Evolutionary conservation across 2,113 vertebrate genomes (phyloP).

Genomic region (Geothlypis trichas): DNA sequence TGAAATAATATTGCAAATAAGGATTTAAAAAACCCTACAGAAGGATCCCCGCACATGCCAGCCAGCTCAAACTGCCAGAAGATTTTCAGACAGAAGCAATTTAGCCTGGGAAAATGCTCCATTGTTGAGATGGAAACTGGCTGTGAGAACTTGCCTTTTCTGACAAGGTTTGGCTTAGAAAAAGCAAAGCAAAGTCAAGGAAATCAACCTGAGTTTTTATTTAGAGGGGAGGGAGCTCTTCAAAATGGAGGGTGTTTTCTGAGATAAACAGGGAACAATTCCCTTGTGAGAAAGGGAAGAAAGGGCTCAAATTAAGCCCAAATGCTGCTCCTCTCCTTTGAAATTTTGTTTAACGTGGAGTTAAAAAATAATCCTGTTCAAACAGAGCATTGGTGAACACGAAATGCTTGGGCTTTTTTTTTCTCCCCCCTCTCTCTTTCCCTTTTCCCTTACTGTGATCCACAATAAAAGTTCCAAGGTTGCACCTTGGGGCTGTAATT

Average conservation of each 20-base stretch:
- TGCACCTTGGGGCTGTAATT: neutral
- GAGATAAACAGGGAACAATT: constrained; percentile 11
- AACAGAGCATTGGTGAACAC: neutral
- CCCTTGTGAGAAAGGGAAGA: neutral
- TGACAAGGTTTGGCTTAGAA: neutral
- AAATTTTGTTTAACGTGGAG: constrained; percentile 26
- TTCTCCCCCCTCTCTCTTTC: rapidly evolving
- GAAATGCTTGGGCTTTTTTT: neutral
- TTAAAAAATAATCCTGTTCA: constrained; percentile 63
- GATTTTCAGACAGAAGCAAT: constrained; percentile 31
- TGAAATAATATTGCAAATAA: constrained; percentile 56
- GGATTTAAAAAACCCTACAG: constrained; percentile 39
- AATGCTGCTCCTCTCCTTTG: neutral
- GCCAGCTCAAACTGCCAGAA: constrained; percentile 34
- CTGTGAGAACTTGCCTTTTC: constrained; percentile 19
- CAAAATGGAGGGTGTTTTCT: constrained; percentile 25
- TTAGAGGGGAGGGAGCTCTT: neutral
- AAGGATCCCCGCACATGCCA: constrained; percentile 36
- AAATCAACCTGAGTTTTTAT: constrained; percentile 17
- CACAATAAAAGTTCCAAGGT: constrained; percentile 7
- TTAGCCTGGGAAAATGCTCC: constrained; percentile 31
- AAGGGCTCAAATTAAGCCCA: neutral
- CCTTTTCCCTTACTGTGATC: neutral
- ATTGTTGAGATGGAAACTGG: constrained; percentile 31
- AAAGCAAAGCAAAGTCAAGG: constrained; percentile 14